phyloP scores from a whole-genome alignment of 2,888 invertebrate genomes.

The Idaea biselata region DNA sequence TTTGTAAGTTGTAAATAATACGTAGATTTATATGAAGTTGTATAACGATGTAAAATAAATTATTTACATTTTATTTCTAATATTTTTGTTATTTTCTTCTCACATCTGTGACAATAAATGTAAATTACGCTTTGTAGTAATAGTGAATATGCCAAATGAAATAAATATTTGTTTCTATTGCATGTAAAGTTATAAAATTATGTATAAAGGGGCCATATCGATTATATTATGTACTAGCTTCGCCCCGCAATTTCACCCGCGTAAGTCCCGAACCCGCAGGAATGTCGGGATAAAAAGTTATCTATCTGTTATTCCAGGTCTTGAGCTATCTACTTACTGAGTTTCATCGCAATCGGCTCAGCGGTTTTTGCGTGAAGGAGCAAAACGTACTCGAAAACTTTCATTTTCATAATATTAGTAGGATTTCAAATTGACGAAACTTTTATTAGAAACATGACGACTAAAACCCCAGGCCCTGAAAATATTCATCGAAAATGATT shows the following conservation, averaged over 20 bases:
- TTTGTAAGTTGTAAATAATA: conserved; percentile 55
- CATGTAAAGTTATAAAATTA: conserved; percentile 17
- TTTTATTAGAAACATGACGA: background rate
- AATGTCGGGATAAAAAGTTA: too few species aligned
- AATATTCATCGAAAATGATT: background rate
- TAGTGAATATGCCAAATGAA: conserved; percentile 65
- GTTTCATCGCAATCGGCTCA: too few species aligned
- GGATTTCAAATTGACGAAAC: background rate
- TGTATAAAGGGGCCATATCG: conserved; percentile 19
- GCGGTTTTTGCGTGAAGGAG: too few species aligned
- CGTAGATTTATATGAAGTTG: conserved; percentile 31
- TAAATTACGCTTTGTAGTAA: conserved; percentile 77
- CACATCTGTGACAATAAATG: conserved; percentile 79
- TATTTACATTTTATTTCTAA: conserved; percentile 32
- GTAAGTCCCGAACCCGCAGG: too few species aligned
- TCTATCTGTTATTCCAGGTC: too few species aligned
- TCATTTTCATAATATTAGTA: too few species aligned
- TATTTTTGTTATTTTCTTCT: conserved; percentile 57
- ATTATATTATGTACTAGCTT: background rate
- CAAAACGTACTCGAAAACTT: too few species aligned
- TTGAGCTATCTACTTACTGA: too few species aligned
- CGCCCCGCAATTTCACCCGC: too few species aligned
- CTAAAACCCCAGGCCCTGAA: background rate
- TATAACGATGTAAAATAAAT: conserved; percentile 33
- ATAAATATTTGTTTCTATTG: conserved; percentile 18